Conservation (phyloP, 2,888 invertebrate genomes). For the Quadroppia sp. region DNA sequence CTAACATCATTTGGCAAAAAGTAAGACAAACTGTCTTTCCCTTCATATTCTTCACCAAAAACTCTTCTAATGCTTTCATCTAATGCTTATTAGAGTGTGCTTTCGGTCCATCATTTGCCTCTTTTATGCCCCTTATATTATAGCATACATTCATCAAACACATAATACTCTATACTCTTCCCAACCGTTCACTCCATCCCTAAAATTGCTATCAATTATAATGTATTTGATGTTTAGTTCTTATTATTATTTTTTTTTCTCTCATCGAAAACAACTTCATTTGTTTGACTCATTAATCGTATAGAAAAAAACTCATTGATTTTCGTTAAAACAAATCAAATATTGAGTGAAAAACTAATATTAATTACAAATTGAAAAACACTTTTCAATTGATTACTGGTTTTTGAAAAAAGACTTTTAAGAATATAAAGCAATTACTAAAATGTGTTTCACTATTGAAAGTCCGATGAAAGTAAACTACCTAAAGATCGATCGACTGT, state of each 20-base stretch:
- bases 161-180: constrained; percentile 21
- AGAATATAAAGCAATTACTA: too few relatives aligned
- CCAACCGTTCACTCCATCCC: not conserved
- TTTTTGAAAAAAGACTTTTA: too few relatives aligned
- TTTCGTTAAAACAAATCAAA: too few relatives aligned
- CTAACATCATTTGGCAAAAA: constrained; percentile 78
- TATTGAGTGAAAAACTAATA: too few relatives aligned
- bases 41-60: not conserved
- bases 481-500: constrained; percentile 51
- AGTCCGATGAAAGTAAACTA: constrained; percentile 47
- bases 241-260: not conserved
- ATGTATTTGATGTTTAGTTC: not conserved
- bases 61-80: not conserved
- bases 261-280: too few relatives aligned
- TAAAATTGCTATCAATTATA: constrained; percentile 11
- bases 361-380: too few relatives aligned
- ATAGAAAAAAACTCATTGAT: too few relatives aligned
- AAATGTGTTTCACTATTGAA: too few relatives aligned
- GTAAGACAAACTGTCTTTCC: constrained; percentile 53
- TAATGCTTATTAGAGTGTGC: constrained; percentile 6
- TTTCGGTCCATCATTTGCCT: constrained; percentile 23
- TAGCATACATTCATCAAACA: constrained; percentile 28
- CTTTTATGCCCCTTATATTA: not conserved
- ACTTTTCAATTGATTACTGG: too few relatives aligned
- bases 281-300: too few relatives aligned